phyloP scores from a whole-genome alignment of 2,113 vertebrate genomes.

The Dolichotis patagonum region DNA sequence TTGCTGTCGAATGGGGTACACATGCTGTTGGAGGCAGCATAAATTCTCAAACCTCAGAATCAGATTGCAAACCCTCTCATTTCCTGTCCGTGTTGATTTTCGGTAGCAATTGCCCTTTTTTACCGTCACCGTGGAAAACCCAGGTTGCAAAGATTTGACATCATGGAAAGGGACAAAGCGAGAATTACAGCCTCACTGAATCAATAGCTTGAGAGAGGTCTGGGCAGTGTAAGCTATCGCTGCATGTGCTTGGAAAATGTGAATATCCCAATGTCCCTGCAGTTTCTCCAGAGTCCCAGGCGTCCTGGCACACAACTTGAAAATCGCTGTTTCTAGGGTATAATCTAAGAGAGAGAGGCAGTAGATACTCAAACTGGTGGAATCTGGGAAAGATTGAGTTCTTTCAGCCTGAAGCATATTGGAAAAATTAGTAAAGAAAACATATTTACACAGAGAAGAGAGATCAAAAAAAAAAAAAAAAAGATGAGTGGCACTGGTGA shows the following conservation, averaged over 20 bases:
- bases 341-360: not conserved
- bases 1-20: not conserved
- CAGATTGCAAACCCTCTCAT: not conserved
- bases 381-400: not conserved
- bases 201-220: not conserved
- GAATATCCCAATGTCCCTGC: not conserved
- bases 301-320: not conserved
- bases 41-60: not conserved
- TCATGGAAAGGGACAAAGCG: not conserved
- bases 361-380: not conserved
- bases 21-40: not conserved
- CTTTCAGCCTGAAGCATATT: not conserved
- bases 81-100: not conserved
- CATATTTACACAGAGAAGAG: not conserved
- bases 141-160: not conserved
- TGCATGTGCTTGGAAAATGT: not conserved
- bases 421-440: not conserved
- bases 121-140: not conserved
- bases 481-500: too few species aligned
- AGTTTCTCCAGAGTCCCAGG: not conserved
- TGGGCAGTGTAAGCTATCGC: not conserved
- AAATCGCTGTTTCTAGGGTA: not conserved
- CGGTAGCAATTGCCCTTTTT: not conserved
- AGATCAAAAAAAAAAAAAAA: not conserved
- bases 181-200: accelerated